Evolutionary conservation across 2,888 invertebrate species (phyloP).

Genomic region (Steinernema carpocapsae): DNA sequence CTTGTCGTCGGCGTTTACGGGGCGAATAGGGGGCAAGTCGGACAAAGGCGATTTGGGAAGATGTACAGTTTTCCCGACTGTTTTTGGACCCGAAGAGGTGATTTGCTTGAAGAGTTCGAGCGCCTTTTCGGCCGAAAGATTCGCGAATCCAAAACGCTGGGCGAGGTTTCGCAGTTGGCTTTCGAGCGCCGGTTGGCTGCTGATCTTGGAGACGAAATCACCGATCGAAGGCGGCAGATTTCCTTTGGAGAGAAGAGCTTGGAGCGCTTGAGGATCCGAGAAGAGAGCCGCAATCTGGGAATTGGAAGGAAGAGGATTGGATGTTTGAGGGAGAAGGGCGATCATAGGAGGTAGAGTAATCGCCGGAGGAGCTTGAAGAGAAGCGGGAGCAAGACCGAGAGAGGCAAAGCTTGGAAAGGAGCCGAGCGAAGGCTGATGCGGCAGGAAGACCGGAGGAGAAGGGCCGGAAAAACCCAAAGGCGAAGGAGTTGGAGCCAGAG

Average conservation of each 20-base stretch:
- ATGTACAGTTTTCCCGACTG: slow-evolving; percentile 17
- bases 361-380: slow-evolving; percentile 19
- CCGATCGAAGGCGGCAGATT: slow-evolving; percentile 4
- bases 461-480: no score
- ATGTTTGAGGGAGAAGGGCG: background rate
- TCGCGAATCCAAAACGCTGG: slow-evolving; percentile 39
- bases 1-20: slow-evolving; percentile 42
- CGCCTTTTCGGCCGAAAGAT: slow-evolving; percentile 35
- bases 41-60: slow-evolving; percentile 11
- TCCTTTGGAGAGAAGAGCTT: background rate
- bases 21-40: slow-evolving; percentile 41
- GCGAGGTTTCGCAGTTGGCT: slow-evolving; percentile 37
- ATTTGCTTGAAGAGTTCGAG: slow-evolving; percentile 37
- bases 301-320: background rate
- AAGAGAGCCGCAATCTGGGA: background rate
- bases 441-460: no score
- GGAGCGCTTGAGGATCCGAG: slow-evolving; percentile 9
- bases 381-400: slow-evolving; percentile 17
- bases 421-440: background rate
- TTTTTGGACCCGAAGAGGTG: slow-evolving; percentile 15
- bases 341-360: slow-evolving; percentile 37
- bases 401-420: slow-evolving; percentile 19
- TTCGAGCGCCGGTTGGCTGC: slow-evolving; percentile 35
- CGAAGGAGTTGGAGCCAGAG: background rate
- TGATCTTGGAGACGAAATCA: slow-evolving; percentile 21